These are phyloP conservation scores for Dasypus novemcinctus DNA, from an alignment of 2,113 vertebrate genomes.

Conservation along the genomic window DNA sequence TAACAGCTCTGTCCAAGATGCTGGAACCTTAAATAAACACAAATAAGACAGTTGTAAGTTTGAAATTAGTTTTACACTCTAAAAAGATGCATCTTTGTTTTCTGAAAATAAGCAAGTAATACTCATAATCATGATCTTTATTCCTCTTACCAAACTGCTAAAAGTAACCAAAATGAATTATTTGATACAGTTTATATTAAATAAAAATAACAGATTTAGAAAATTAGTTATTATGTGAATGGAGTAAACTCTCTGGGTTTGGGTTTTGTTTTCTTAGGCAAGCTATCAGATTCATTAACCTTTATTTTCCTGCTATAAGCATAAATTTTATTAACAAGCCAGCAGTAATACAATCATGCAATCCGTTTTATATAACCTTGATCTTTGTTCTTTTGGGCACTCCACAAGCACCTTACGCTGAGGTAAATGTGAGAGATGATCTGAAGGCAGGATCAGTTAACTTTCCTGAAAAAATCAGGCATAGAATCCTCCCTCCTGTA, in stretches of 20 bases:
- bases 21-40: conserved; percentile 90
- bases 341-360: not conserved
- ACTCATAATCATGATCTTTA: conserved; percentile 4
- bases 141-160: not conserved
- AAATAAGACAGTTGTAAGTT: not conserved
- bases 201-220: conserved; percentile 39
- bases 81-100: not conserved
- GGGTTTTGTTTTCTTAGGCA: not conserved
- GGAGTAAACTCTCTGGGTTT: not conserved
- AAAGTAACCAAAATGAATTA: conserved; percentile 25
- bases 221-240: conserved; percentile 19
- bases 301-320: not conserved
- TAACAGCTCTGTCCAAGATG: conserved; percentile 98
- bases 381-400: not conserved
- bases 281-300: not conserved
- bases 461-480: not conserved
- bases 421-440: not conserved
- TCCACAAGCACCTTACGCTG: not conserved
- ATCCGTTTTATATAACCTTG: not conserved
- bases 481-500: not conserved
- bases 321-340: conserved; percentile 4
- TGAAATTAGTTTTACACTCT: conserved; percentile 43
- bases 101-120: not conserved
- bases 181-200: conserved; percentile 2
- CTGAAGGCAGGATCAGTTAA: not conserved